Percentiles rank a stretch among this genome's conserved stretches.
Conservation (phyloP, 92 coral and sea anemone genomes). For the Umimayanthus chanpuru region DNA sequence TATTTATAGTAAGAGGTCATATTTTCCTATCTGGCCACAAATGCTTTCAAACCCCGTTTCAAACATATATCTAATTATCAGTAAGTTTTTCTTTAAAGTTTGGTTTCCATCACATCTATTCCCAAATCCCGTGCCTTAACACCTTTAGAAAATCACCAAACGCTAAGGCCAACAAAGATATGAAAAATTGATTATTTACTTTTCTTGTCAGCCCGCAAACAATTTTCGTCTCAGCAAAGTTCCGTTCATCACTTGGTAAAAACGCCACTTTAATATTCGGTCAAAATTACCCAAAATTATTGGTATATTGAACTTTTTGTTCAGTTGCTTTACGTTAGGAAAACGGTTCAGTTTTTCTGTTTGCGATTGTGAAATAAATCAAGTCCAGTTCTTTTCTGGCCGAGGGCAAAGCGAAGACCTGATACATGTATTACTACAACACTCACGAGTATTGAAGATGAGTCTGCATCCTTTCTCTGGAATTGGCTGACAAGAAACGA, state of each 20-base stretch:
- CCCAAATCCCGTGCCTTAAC: background rate
- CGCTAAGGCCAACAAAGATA: background rate
- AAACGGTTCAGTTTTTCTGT: background rate
- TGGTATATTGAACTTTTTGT: background rate
- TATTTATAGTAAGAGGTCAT: too few species aligned
- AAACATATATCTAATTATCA: too few species aligned
- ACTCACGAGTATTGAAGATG: background rate
- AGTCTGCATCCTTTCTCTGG: background rate
- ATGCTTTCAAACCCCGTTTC: too few species aligned
- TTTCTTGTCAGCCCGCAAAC: background rate
- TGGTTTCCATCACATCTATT: background rate
- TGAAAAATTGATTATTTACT: too few species aligned
- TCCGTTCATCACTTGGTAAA: background rate
- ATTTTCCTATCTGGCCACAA: too few species aligned
- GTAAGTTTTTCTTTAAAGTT: background rate
- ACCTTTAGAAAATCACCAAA: background rate
- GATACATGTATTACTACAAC: background rate
- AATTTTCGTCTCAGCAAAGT: background rate
- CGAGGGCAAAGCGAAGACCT: background rate
- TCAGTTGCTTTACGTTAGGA: background rate
- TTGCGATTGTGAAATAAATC: background rate
- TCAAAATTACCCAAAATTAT: too few species aligned
- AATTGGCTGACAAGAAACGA: background rate
- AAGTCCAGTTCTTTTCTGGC: background rate
- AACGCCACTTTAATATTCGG: background rate